Base-by-base conservation (phyloP, 2,888 invertebrate species). In the Andrena chrysosceles region DNA sequence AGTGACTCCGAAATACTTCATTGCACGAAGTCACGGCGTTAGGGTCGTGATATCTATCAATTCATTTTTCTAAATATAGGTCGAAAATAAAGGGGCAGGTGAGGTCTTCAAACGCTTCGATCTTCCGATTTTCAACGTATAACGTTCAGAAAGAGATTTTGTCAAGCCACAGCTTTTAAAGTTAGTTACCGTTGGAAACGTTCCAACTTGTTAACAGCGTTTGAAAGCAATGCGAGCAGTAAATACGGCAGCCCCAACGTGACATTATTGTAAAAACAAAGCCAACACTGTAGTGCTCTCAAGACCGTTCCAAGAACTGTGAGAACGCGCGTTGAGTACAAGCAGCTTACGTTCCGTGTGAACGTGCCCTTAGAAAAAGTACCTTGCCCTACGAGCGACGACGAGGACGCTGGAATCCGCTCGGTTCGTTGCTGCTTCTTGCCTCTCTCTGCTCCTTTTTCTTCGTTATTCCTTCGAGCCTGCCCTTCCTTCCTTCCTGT, bases 321-420 rank as follows among this genome's bases (percentile, higher is more conserved):
- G 82, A 66, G 70, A 74, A 72, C 35, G 75, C 49, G 23, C 20
- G 62, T 10, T 1, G 48, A 48, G 10, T 29, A 69, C n/a, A 29
- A 69, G 54, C 35, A 72, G 63, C 31, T 71, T 71, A 63, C 66
- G 76, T 80, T 71, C 74, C 79, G 85, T 87, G 87, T 83, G 88
- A 89, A 89, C 83, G 85, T 76, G 83, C 73, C 82, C 67, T 75
- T 70, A 66, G 81, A 89, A 87, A 85, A 88, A 83, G 73, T 79
- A 85, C 79, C 71, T 85, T 81, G 84, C 71, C 85, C 81, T 84
- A 74, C 72, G 52, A 35, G 52, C 42, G 64, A 62, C 77, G 54
- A 59, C 72, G 48, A 26, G 23, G 82, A 48, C 67, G 49, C 23
- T 66, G 87, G 72, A 86, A 87, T 83, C 77, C 67, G 67, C 75